phyloP scores from a whole-genome alignment of 2,113 vertebrate genomes.

The Gnathonemus longibarbis region DNA sequence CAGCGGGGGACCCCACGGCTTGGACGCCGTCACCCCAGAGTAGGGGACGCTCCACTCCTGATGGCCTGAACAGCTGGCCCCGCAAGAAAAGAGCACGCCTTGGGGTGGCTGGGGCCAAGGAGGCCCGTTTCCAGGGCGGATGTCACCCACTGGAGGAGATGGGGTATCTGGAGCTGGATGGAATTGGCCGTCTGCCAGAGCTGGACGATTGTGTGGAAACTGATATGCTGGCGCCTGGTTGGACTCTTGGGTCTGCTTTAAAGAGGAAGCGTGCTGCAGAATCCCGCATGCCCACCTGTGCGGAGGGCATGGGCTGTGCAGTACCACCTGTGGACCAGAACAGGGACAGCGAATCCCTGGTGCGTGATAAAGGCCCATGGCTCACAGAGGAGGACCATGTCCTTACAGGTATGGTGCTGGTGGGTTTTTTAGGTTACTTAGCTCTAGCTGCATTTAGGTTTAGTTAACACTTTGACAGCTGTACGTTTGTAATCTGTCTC shows the following conservation, averaged over 20 bases:
- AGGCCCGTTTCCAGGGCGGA: constrained; percentile 34
- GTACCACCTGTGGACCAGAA: constrained; percentile 33
- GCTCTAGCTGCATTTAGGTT: background rate
- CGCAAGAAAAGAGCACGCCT: constrained; percentile 72
- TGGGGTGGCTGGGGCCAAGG: constrained; percentile 31
- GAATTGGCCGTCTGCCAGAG: constrained; percentile 72
- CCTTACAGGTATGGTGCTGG: constrained; percentile 35
- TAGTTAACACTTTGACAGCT: background rate
- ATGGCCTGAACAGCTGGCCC: constrained; percentile 83
- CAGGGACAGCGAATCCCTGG: constrained; percentile 25
- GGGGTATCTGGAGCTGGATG: constrained; percentile 78
- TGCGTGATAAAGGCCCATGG: constrained; percentile 26
- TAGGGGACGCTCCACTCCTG: constrained; percentile 70
- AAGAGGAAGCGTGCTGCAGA: constrained; percentile 41
- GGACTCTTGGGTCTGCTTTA: constrained; percentile 43
- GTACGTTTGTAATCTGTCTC: background rate
- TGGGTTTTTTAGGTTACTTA: background rate
- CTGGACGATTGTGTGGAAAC: constrained; percentile 55
- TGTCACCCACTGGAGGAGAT: constrained; percentile 33
- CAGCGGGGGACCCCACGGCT: constrained; percentile 48
- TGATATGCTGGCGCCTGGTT: constrained; percentile 33
- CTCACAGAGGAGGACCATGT: constrained; percentile 26
- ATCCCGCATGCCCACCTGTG: background rate
- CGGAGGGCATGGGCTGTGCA: constrained; percentile 38
- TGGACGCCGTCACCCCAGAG: constrained; percentile 81